A percentile compares a stretch with the other conserved stretches of the same genome.
phyloP scores from a whole-genome alignment of 2,113 vertebrate genomes.

The Oreotrochilus melanogaster region DNA sequence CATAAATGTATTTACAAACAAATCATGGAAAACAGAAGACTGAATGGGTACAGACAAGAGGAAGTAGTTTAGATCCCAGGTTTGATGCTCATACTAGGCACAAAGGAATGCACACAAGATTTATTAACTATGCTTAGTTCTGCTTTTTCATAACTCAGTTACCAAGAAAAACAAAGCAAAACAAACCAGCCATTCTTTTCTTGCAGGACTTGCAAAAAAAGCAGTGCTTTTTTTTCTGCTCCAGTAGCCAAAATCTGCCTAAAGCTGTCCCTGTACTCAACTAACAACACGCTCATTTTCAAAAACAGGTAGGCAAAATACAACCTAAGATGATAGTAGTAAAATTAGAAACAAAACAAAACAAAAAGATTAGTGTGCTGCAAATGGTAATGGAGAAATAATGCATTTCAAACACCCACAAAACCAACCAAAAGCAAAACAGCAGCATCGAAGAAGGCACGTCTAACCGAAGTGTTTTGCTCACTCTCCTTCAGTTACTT shows the following conservation, averaged over 20 bases:
- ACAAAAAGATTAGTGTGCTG: not conserved
- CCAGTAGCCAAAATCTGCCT: not conserved
- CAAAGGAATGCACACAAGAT: slow-evolving; percentile 31
- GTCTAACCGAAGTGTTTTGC: not conserved
- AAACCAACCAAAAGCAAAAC: slow-evolving; percentile 13
- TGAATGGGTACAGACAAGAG: not conserved
- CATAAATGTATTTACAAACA: slow-evolving; percentile 21
- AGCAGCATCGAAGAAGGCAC: not conserved
- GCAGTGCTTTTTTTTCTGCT: not conserved
- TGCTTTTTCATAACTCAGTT: slow-evolving; percentile 39
- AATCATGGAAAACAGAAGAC: slow-evolving; percentile 7
- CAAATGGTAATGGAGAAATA: not conserved
- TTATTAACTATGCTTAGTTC: slow-evolving; percentile 42
- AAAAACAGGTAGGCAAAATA: slow-evolving; percentile 10
- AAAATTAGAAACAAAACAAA: not conserved
- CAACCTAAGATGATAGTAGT: not conserved
- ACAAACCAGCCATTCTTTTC: slow-evolving; percentile 13
- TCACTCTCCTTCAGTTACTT: not conserved
- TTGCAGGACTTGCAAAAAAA: slow-evolving; percentile 34
- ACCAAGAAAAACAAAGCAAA: slow-evolving; percentile 52
- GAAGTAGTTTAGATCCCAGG: slow-evolving; percentile 15
- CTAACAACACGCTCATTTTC: not conserved
- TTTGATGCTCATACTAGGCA: slow-evolving; percentile 23
- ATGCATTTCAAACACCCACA: not conserved
- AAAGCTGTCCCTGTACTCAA: not conserved